Evolutionary conservation across 1,140 invertebrate genomes (phyloP), one percentile per base, ranked within the genome.

Genomic region (Notospermus geniculatus): DNA sequence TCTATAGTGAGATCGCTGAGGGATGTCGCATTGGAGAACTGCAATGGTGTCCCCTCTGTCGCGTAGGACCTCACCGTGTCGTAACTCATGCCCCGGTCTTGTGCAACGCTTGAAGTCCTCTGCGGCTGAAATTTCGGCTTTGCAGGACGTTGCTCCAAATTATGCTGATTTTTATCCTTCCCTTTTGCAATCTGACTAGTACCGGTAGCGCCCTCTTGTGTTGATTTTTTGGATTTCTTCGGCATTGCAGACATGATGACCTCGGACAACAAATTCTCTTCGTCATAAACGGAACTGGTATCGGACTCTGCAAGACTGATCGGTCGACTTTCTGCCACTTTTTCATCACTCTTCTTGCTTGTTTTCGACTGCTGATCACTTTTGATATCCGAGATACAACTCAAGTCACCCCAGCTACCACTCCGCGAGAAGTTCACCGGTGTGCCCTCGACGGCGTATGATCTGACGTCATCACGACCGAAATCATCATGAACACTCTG

Each of bases 1-100:
- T 23, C 25, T 7, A 72, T 65, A 0, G 89, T 91, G 0, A 92
- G 83, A 80, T 92, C 89, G 2, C 89, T 91, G 62, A 89, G 86
- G 7, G 90, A 91, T 19, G 88, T 89, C 5, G 87, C 87, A 59
- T 88, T 88, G 13, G 90, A 92, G 39, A 91, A 41, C 83, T 86
- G 78, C 19, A 74, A 41, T 0, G 91, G 91, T 0, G 91, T 93
- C 65, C 90, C 91, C 55, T 78, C 76, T 22, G 71, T 73, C 17
- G 75, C 75, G 59, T 69, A 77, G 0, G 68, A 66, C 36, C 67
- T 69, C 0, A 74, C 46, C 5, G 68, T 63, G 58, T 76, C 74
- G 5, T 65, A 59, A 4, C 5, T 36, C 32, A 36, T 36, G 4
- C 32, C 32, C 4, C 5, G 15, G 15, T 36, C 32, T 36, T 36